phyloP scores from a whole-genome alignment of 2,113 vertebrate genomes.

The Oncorhynchus clarkii region DNA sequence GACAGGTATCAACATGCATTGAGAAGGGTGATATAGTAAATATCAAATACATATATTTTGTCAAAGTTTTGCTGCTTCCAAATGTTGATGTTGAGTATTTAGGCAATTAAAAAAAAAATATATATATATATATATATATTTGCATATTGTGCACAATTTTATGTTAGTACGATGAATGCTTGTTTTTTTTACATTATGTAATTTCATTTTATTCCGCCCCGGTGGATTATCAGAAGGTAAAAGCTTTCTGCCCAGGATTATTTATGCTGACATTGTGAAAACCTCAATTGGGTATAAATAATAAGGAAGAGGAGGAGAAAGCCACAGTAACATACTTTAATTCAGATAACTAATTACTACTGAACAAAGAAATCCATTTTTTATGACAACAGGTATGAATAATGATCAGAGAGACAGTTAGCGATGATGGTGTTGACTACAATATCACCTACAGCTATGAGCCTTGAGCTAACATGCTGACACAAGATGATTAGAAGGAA shows the following conservation, averaged over 20 bases:
- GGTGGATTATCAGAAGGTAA: conserved; percentile 32
- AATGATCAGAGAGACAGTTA: conserved; percentile 48
- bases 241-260: conserved; percentile 38
- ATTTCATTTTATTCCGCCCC: neutral
- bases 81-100: neutral
- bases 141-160: neutral
- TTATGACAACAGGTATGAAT: conserved; percentile 45
- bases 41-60: neutral
- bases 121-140: neutral
- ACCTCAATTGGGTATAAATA: conserved; percentile 53
- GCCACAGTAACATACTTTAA: conserved; percentile 23
- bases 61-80: neutral
- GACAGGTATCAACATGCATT: neutral
- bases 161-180: neutral
- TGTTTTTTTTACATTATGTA: neutral
- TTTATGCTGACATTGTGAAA: conserved; percentile 51
- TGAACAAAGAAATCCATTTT: conserved; percentile 54
- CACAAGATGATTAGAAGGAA: conserved; percentile 18
- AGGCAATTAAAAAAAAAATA: neutral
- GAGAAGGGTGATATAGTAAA: neutral
- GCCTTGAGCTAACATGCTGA: conserved; percentile 1
- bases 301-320: conserved; percentile 39
- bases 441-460: conserved; percentile 14
- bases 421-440: conserved; percentile 31
- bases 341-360: conserved; percentile 59